Evolutionary conservation across 2,888 invertebrate species (phyloP).

Genomic region (Plusia festucae): DNA sequence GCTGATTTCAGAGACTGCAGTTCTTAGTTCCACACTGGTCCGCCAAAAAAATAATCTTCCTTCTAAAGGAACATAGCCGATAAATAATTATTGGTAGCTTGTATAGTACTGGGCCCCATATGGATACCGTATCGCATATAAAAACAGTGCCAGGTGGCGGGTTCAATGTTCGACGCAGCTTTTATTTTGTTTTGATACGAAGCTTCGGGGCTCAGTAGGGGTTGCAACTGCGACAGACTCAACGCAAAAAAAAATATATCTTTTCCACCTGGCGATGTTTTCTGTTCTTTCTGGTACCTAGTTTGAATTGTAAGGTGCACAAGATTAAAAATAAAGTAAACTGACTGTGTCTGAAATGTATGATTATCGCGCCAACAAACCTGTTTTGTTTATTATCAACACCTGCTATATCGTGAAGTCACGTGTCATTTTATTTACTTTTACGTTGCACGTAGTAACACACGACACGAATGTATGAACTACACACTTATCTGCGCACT

Average conservation of each 20-base stretch:
- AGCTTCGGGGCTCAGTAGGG: constrained; percentile 69
- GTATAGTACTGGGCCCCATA: constrained; percentile 36
- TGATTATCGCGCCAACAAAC: constrained; percentile 23
- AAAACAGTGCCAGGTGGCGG: constrained; percentile 81
- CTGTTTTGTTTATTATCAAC: constrained; percentile 41
- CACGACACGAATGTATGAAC: not conserved
- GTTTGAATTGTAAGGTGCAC: constrained; percentile 28
- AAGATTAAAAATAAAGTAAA: constrained; percentile 31
- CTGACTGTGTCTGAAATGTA: constrained; percentile 6
- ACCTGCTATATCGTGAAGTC: constrained; percentile 47
- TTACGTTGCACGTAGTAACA: constrained; percentile 25
- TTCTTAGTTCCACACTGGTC: not conserved
- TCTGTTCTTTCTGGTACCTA: constrained; percentile 35
- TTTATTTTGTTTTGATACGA: constrained; percentile 80
- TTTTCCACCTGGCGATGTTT: constrained; percentile 74
- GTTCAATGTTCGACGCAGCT: constrained; percentile 81
- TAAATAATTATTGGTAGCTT: constrained; percentile 24
- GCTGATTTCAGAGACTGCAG: too few relatives aligned
- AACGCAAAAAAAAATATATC: constrained; percentile 59
- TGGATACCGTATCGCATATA: constrained; percentile 65
- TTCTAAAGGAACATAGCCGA: not conserved
- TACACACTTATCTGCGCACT: not conserved
- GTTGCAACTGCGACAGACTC: constrained; percentile 61
- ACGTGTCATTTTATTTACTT: constrained; percentile 43
- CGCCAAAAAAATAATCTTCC: too few relatives aligned